Evolutionary conservation across 2,797 vertebrate genomes (phyloP).

Genomic region (Cirrhinus molitorella): DNA sequence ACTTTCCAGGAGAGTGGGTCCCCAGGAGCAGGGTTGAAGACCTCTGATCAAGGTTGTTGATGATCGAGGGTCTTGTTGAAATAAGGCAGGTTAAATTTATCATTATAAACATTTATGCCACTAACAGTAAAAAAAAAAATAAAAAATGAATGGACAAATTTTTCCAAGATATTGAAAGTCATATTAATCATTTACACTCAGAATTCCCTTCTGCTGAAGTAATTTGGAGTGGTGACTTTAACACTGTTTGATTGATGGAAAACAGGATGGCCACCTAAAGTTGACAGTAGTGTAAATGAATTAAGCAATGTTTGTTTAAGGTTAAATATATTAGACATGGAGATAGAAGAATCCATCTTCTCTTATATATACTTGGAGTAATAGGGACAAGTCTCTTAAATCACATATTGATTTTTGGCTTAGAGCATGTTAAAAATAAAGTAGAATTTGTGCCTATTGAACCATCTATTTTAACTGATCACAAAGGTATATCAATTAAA

Average conservation of each 20-base stretch:
- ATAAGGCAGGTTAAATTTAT: not conserved
- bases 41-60: not conserved
- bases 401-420: too few relatives aligned
- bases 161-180: not conserved
- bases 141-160: not conserved
- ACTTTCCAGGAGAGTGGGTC: too few relatives aligned
- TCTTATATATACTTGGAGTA: too few relatives aligned
- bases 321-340: not conserved
- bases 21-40: too few relatives aligned
- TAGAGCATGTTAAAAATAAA: too few relatives aligned
- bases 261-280: not conserved
- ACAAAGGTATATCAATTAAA: not conserved
- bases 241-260: not conserved
- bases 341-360: not conserved
- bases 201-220: not conserved
- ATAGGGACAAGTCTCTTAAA: too few relatives aligned
- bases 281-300: not conserved
- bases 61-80: not conserved
- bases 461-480: not conserved
- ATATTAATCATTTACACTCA: not conserved
- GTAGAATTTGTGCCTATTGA: too few relatives aligned
- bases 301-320: not conserved
- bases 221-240: not conserved
- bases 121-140: too few relatives aligned
- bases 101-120: conserved; percentile 5